Base-by-base conservation (phyloP, 2,888 invertebrate genomes). In the Trilocha varians region DNA sequence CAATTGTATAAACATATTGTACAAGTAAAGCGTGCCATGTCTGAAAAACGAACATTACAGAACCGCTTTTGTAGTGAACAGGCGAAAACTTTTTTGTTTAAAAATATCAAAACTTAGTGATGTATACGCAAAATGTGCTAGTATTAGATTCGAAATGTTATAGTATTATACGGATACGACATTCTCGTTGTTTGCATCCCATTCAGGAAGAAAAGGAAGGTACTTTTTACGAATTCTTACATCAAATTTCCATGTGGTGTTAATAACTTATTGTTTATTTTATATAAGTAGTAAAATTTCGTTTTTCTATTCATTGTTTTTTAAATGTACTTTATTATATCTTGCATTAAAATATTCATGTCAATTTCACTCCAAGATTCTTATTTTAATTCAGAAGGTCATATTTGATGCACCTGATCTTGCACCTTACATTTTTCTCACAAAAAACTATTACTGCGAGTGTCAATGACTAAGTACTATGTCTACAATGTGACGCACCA, bases 121-220 rank as follows among this genome's bases (percentile, higher is more conserved):
- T 83, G 82, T 82, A 68, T 55, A 70, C 57, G 39, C 62, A 64
- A 48, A 72, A 65, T 53, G 62, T 79, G 40, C 65, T 82, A 52
- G 66, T 82, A 47, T 50, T 71, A 38, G 65, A 79, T 48, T 70
- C 68, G 2, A 69, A 66, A 48, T 59, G 70, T 4, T 79, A 75
- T 36, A 79, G 78, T 59, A 61, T 83, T 54, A 63, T 82, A 43
- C 73, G 74, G 67, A 78, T 83, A 44, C 63, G 63, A 6, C 79
- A 82, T 57, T 76, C 76, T 5, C 68, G 76, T 42, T 78, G 65
- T 55, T 70, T 82, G 47, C 74, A 77, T 53, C 65, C 78, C 13
- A 82, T 80, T 43, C 62, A 66, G 49, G 82, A 82, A 62, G 79
- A 80, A 60, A 72, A 58, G 53, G 73, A 76, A 74, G 75, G 76